Base-by-base conservation (phyloP, 2,888 invertebrate species). In the Elaeidobius kamerunicus region DNA sequence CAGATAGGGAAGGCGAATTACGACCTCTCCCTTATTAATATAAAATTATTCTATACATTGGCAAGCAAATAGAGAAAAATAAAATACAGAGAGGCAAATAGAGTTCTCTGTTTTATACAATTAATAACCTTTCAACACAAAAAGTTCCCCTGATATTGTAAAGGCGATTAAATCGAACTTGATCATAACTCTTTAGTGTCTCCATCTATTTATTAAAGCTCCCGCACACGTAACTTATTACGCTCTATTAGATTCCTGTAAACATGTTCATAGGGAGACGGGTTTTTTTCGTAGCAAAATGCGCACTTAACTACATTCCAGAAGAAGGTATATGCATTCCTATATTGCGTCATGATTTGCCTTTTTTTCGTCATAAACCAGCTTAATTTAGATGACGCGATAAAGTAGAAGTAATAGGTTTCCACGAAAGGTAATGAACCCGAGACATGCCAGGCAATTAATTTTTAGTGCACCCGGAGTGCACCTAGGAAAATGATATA, bases 341-440 rank as follows among this genome's bases (percentile, higher is more conserved):
- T 52, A 32, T 55, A 51, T 58, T 55, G 55, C 57, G 60, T 58
- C 55, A 55, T 55, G 50, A 57, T 55, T 55, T 52, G 41, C 56
- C 57, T 58, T 56, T 57, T 55, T 60, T 60, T 56, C 39, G 49
- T 57, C 46, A 55, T 52, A 48, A 54, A 51, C 55, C 49, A 51
- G 49, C 57, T 58, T 61, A 60, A 62, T 62, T 60, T 59, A 61
- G 60, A 61, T 60, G 58, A 61, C 50, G 53, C 50, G 60, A 59
- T 60, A 59, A 57, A 57, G 36, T 42, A 46, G 55, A 47, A 39
- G 51, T 51, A 47, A 55, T 55, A 51, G 55, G 28, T 55, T 55
- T 51, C 46, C 43, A 51, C 42, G 55, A 47, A 51, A 51, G 46
- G 55, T 55, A 55, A 55, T 40, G 55, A 55, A 55, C 55, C 47